Base-by-base conservation (phyloP, 2,113 vertebrate genomes). In the Neotragus pygmaeus region DNA sequence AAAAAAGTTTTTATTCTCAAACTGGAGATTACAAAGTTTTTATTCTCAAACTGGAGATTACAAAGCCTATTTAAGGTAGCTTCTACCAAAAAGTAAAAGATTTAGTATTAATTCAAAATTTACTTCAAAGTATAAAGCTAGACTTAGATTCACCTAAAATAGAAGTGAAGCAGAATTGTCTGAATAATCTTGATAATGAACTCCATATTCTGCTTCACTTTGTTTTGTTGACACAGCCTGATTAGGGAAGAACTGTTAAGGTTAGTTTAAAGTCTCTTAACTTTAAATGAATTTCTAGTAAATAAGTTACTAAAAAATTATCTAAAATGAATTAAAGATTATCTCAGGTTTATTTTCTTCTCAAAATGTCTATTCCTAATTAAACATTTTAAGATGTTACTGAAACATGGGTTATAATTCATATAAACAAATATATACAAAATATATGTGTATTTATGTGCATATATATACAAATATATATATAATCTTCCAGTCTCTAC, bases 241-340 rank as follows among this genome's bases (percentile, higher is more conserved):
- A 88, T 88, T 13, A 88, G 7, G 33, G 27, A 95, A 91, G 39
- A 90, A 85, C 33, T 33, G 6, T 88, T 43, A 93, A 96, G 16
- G 10, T 82, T 95, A 81, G 82, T 97, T 91, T 83, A 88, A 94
- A 86, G 60, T 86, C 45, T 93, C 51, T 92, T 70, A 88, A 88
- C 2, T 7, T 81, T 86, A 82, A 96, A 57, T 88, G 45, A 94
- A 96, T 92, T 92, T 92, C 84, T 70, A 66, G 55, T 94, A 95
- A 97, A 83, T 92, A 94, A 95, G n/a, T 80, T 86, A 93, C 78
- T 45, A 90, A 82, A 91, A 91, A 96, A 53, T 45, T 73, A 55
- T 15, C 12, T 11, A 58, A 77, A 66, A 75, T 81, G 3, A 96
- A 96, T 95, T 83, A 88, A 95, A 88, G 25, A 94, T 97, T 94